phyloP scores from a whole-genome alignment of 2,113 vertebrate genomes.

The Alligator mississippiensis region DNA sequence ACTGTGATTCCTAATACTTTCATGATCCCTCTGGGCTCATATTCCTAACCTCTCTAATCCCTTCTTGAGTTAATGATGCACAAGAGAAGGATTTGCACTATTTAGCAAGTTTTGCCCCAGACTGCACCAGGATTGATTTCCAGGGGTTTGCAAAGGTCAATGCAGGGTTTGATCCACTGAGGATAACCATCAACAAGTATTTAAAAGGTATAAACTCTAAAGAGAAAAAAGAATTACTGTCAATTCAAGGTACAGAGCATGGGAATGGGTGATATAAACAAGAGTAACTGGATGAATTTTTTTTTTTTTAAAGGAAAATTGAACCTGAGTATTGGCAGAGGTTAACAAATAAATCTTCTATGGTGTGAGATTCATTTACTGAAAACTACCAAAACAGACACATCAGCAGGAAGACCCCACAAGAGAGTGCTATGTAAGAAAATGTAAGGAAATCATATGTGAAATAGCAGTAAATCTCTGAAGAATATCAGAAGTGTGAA shows the following conservation, averaged over 20 bases:
- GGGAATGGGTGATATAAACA: background rate
- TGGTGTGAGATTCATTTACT: background rate
- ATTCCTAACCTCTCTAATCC: background rate
- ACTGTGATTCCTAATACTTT: background rate
- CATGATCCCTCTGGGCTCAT: background rate
- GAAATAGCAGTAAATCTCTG: background rate
- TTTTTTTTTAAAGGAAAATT: background rate
- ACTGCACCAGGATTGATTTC: background rate
- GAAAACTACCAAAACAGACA: background rate
- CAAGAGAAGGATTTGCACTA: background rate
- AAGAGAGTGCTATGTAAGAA: background rate
- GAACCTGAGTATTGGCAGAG: background rate
- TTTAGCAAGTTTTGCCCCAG: background rate
- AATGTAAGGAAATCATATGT: background rate
- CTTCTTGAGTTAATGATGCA: background rate
- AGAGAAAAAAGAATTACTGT: background rate
- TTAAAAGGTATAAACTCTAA: background rate
- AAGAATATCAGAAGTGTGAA: too few species aligned
- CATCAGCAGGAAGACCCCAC: background rate
- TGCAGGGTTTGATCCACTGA: background rate
- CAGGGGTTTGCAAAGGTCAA: background rate
- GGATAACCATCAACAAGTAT: background rate
- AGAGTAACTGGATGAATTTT: background rate
- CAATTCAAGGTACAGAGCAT: background rate
- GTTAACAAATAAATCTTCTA: background rate